A percentile compares a stretch with the other conserved stretches of the same genome.
Conservation (phyloP, 2,888 invertebrate species). For the Deroplatys truncata region DNA sequence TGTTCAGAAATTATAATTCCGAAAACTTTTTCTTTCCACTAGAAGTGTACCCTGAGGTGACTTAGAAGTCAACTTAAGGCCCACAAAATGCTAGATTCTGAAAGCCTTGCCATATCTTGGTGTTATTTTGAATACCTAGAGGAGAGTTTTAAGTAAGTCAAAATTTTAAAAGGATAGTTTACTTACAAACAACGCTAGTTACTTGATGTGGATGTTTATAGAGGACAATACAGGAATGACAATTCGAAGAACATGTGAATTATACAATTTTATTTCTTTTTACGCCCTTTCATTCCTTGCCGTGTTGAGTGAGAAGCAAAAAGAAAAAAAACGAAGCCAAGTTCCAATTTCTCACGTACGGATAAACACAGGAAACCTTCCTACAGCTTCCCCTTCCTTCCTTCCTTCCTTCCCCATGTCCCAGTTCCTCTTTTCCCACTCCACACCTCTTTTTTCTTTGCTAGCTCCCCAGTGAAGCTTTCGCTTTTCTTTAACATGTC, state of each 20-base stretch:
- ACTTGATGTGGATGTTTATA: too few relatives aligned
- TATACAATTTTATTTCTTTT: neutral
- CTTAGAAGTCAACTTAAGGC: too few relatives aligned
- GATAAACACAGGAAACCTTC: neutral
- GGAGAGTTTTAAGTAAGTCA: too few relatives aligned
- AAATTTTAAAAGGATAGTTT: too few relatives aligned
- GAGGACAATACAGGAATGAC: neutral
- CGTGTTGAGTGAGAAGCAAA: neutral
- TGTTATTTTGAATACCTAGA: too few relatives aligned
- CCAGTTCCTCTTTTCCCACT: neutral
- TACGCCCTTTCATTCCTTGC: neutral
- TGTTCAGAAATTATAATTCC: too few relatives aligned
- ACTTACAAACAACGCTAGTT: too few relatives aligned
- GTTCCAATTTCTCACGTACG: neutral
- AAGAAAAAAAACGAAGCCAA: neutral
- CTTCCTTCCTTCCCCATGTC: neutral
- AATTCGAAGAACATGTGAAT: neutral
- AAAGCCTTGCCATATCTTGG: too few relatives aligned
- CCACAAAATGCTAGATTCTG: too few relatives aligned
- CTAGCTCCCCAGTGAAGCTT: neutral
- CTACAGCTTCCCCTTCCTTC: neutral
- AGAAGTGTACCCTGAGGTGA: too few relatives aligned
- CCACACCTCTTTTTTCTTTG: neutral
- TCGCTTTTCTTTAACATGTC: neutral
- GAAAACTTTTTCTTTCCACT: too few relatives aligned